These are phyloP conservation scores for Strigops habroptila DNA, from an alignment of 2,113 vertebrate genomes.

Conservation along the genomic window DNA sequence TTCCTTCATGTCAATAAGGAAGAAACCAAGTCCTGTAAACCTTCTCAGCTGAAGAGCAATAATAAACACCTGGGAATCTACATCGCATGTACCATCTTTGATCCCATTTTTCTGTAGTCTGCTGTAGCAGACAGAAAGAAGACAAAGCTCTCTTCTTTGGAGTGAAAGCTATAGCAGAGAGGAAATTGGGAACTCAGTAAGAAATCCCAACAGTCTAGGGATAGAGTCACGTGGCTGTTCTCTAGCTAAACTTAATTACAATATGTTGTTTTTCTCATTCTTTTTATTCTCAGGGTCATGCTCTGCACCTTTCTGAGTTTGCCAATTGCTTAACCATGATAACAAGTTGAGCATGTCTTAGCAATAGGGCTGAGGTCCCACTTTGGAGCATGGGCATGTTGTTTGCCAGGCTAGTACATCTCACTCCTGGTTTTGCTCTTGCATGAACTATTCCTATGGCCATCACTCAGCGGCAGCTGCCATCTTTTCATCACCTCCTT, in stretches of 20 bases:
- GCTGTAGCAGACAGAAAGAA: background rate
- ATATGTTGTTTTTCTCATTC: background rate
- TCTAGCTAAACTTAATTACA: background rate
- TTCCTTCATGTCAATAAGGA: background rate
- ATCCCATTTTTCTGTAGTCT: background rate
- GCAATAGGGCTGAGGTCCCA: background rate
- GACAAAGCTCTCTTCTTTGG: background rate
- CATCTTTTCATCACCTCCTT: background rate
- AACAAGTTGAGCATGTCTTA: background rate
- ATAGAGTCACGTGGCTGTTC: background rate
- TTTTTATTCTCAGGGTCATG: background rate
- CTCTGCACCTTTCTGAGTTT: background rate
- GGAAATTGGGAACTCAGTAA: background rate
- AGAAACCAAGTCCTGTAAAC: background rate
- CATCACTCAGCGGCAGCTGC: background rate
- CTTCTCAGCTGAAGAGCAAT: background rate
- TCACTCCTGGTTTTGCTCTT: background rate
- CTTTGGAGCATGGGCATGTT: background rate
- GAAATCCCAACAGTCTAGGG: background rate
- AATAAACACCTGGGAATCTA: background rate
- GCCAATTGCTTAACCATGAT: background rate
- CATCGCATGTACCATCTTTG: background rate
- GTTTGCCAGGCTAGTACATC: background rate
- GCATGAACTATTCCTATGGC: background rate
- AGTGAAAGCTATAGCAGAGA: background rate